Evolutionary conservation across 53 echinoderm and acorn worm genomes (phyloP).

Genomic region (Actinopyga echinites): DNA sequence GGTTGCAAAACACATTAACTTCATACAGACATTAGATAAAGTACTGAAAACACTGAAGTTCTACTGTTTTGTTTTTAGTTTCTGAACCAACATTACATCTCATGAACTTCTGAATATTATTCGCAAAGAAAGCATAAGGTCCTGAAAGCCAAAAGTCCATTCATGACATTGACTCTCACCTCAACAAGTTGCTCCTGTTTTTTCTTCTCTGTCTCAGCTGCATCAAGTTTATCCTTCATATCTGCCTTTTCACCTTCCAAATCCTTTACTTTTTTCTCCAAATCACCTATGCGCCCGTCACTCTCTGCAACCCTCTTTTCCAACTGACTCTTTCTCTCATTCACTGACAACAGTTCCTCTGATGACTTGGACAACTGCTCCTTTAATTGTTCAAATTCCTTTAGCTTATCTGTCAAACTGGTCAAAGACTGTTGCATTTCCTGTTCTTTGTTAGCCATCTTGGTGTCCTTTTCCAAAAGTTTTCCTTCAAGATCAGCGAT

Average conservation of each 20-base stretch:
- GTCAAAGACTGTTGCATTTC: conserved; percentile 52
- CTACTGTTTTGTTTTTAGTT: too few relatives aligned
- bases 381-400: conserved; percentile 49
- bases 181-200: conserved; percentile 1
- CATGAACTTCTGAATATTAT: too few relatives aligned
- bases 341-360: conserved; percentile 19
- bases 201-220: conserved; percentile 31
- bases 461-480: conserved; percentile 61
- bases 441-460: conserved; percentile 54
- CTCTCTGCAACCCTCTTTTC: conserved; percentile 29
- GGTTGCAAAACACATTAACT: too few relatives aligned
- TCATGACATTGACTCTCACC: background rate
- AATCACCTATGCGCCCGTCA: background rate
- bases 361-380: conserved; percentile 47
- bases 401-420: background rate
- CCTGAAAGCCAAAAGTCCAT: too few relatives aligned
- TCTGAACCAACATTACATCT: too few relatives aligned
- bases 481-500: conserved; percentile 24
- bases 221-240: conserved; percentile 27
- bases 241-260: conserved; percentile 41
- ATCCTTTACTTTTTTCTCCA: conserved; percentile 40
- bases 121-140: too few relatives aligned
- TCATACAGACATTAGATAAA: too few relatives aligned
- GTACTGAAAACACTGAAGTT: too few relatives aligned
- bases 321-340: conserved; percentile 26